Evolutionary conservation across 2,888 invertebrate species (phyloP).

Genomic region (Caenorhabditis afra): DNA sequence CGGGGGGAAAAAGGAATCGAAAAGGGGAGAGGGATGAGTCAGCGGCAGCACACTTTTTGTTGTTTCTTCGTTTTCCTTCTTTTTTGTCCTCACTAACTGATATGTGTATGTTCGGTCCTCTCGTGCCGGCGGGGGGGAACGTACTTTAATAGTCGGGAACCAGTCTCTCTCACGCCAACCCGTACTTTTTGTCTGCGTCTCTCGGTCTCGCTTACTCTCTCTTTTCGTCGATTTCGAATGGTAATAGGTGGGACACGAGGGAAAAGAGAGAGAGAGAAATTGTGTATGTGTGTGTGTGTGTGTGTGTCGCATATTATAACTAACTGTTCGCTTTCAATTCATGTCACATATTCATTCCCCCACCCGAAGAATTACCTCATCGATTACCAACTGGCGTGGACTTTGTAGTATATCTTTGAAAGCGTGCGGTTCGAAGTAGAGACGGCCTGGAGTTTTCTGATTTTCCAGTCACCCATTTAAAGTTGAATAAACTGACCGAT

Average conservation of each 20-base stretch:
- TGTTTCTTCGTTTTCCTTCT: conserved; percentile 19
- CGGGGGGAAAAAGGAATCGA: background rate
- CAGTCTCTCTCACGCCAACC: conserved; percentile 12
- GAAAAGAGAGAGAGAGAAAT: conserved; percentile 14
- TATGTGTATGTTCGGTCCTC: background rate
- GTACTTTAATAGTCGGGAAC: conserved; percentile 46
- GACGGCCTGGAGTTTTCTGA: conserved; percentile 24
- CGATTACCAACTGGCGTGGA: conserved; percentile 64
- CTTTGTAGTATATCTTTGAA: conserved; percentile 67
- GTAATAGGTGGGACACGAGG: conserved; percentile 25
- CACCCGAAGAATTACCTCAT: conserved; percentile 51
- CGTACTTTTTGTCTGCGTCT: conserved; percentile 22
- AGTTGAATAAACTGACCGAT: conserved; percentile 50
- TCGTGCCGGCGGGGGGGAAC: background rate
- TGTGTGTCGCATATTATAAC: conserved; percentile 20
- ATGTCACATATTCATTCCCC: background rate
- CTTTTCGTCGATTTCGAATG: conserved; percentile 29
- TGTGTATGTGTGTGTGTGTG: conserved; percentile 4
- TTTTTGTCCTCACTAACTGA: conserved; percentile 7
- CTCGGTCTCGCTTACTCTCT: conserved; percentile 11
- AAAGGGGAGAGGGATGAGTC: conserved; percentile 12
- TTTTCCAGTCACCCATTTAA: background rate
- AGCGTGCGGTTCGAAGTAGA: conserved; percentile 64
- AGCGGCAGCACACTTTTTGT: conserved; percentile 14
- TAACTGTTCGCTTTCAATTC: conserved; percentile 30